A percentile compares a stretch with the other conserved stretches of the same genome.
These are phyloP conservation scores for Aulostomus chinensis DNA, from an alignment of 2,797 vertebrate genomes.

Conservation along the genomic window DNA sequence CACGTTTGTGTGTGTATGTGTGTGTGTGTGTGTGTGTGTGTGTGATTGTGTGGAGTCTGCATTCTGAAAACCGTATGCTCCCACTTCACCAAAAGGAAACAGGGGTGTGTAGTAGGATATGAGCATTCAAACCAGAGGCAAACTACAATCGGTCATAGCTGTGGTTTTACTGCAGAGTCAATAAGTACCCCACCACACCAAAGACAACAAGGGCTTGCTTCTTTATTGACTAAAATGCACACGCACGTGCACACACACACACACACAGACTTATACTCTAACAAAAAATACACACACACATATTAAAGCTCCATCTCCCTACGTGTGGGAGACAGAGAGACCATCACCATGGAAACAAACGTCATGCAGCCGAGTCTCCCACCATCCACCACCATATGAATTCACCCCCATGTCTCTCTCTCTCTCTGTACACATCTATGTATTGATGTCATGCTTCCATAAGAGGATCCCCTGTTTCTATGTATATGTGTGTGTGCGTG, in stretches of 20 bases:
- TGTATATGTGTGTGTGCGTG: not conserved
- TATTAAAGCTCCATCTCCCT: slow-evolving; percentile 67
- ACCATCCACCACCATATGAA: slow-evolving; percentile 66
- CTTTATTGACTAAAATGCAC: slow-evolving; percentile 62
- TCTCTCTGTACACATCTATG: not conserved
- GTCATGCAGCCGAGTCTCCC: slow-evolving; percentile 74
- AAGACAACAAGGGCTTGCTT: slow-evolving; percentile 36
- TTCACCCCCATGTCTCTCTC: slow-evolving; percentile 45
- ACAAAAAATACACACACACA: slow-evolving; percentile 30
- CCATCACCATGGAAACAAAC: slow-evolving; percentile 81
- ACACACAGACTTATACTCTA: slow-evolving; percentile 15
- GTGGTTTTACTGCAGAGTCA: slow-evolving; percentile 38
- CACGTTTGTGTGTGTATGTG: no score
- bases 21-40: no score
- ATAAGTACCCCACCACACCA: slow-evolving; percentile 42
- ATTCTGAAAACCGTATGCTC: slow-evolving; percentile 20
- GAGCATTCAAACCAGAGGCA: slow-evolving; percentile 13
- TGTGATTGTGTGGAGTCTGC: not conserved
- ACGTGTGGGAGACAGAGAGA: slow-evolving; percentile 75
- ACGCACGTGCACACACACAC: slow-evolving; percentile 24
- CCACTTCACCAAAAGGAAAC: slow-evolving; percentile 6
- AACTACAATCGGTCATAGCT: slow-evolving; percentile 37
- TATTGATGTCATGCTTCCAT: not conserved
- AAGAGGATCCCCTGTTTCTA: not conserved
- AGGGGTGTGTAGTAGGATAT: slow-evolving; percentile 5